These are phyloP conservation scores for Diplogasteroides magnus DNA, from an alignment of 1,140 invertebrate species.

Conservation along the genomic window DNA sequence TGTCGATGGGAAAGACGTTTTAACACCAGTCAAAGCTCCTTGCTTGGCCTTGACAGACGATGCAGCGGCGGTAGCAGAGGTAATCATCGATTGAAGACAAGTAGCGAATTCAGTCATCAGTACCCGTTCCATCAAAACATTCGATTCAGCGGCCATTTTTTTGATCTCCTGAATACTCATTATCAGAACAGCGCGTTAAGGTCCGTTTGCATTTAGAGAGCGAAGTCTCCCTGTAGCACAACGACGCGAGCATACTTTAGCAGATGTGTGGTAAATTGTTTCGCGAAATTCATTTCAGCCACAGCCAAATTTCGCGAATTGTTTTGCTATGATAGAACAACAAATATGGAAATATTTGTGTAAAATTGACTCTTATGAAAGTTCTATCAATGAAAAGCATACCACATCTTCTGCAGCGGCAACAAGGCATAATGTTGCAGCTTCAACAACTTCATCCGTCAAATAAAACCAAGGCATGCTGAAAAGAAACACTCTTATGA, in stretches of 20 bases:
- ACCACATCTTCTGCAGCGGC: constrained; percentile 81
- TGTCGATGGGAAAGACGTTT: too few species aligned
- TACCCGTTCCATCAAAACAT: constrained; percentile 75
- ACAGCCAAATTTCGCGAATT: background rate
- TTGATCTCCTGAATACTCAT: constrained; percentile 9
- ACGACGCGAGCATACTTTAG: background rate
- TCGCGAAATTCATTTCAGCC: too few species aligned
- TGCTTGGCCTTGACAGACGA: background rate
- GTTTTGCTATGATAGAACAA: constrained; percentile 11
- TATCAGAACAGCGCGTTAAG: background rate
- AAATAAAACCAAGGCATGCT: constrained; percentile 72
- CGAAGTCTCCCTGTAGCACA: background rate
- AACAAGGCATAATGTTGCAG: constrained; percentile 86
- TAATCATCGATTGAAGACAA: constrained; percentile 82
- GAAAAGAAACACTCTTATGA: constrained; percentile 17
- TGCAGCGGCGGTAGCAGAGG: constrained; percentile 10
- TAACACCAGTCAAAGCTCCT: too few species aligned
- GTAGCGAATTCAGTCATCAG: constrained; percentile 89
- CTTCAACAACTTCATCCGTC: constrained; percentile 86
- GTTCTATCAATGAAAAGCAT: too few species aligned
- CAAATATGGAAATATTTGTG: constrained; percentile 3
- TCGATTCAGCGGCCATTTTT: constrained; percentile 67
- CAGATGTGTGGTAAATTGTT: too few species aligned
- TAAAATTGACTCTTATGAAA: background rate
- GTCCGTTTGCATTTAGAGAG: background rate